These are phyloP conservation scores for Amblyraja radiata DNA, from an alignment of 2,797 vertebrate species.

Conservation along the genomic window DNA sequence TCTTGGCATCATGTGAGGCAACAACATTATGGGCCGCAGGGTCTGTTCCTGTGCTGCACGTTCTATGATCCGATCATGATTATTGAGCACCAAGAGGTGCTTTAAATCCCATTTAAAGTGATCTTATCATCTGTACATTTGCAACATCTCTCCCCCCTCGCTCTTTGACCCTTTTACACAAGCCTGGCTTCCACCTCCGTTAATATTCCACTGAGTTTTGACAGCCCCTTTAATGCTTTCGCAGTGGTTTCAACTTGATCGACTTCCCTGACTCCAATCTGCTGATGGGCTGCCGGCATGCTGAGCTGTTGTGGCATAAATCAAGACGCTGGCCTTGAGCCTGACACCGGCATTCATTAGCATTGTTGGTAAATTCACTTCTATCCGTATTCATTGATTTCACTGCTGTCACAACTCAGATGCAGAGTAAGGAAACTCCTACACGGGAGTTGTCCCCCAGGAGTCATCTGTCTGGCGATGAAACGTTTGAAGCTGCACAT, in stretches of 20 bases:
- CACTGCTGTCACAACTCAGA: constrained; percentile 34
- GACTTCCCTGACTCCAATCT: constrained; percentile 36
- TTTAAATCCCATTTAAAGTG: background rate
- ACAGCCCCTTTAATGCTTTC: constrained; percentile 27
- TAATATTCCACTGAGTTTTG: background rate
- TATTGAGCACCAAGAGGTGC: background rate
- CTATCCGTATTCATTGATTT: constrained; percentile 36
- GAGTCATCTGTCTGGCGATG: constrained; percentile 23
- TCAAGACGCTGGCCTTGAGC: constrained; percentile 30
- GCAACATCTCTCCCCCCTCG: background rate
- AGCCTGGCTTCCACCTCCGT: background rate
- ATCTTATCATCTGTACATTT: background rate
- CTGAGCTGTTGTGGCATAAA: constrained; percentile 28
- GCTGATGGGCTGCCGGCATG: constrained; percentile 27
- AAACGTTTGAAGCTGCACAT: constrained; percentile 23
- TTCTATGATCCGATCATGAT: background rate
- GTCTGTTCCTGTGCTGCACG: no score
- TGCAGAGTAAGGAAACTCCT: constrained; percentile 36
- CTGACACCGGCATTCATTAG: constrained; percentile 31
- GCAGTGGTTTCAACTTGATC: constrained; percentile 18
- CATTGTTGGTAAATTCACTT: constrained; percentile 37
- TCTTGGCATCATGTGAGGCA: no score
- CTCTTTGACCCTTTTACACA: background rate
- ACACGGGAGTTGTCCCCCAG: constrained; percentile 22
- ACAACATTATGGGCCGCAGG: no score